Evolutionary conservation across 37 sponge, comb jelly and placozoan genomes (phyloP), one percentile per base, ranked within the genome.

Genomic region (Petrosia ficiformis): DNA sequence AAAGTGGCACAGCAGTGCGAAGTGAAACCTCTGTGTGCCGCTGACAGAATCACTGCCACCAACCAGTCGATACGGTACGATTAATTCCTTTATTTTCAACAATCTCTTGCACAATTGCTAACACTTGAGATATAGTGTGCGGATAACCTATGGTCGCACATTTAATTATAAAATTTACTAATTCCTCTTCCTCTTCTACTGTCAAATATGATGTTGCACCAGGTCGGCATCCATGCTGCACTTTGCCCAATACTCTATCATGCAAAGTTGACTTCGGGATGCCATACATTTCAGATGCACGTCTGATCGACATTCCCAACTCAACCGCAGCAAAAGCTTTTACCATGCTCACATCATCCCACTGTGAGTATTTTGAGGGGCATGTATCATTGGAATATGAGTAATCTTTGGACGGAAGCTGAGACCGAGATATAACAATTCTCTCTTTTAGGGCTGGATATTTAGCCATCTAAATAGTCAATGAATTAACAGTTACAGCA

Each of bases 11-110:
- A 32, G 66, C 66, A 64, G 33, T 24, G 34, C 19, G 66, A 8
- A 64, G 34, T 22, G 66, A 64, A 64, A 64, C 66, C 11, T 64
- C 66, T 32, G 10, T 64, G 34, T 64, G 66, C 22, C 66, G 66
- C 11, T 26, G 66, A 64, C 19, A 64, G 19, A 64, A 26, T 30
- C 19, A 24, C 19, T 64, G 34, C 66, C 66, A 64, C 66, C 66
- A 64, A 10, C 66, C 66, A 24, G 8, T 8, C 19, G 66, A 64
- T 64, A 64, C 66, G 10, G 19, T 64, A 8, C 19, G 10, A 14
- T 8, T 64, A 24, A 64, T 32, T 30, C 34, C 33, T 64, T 64
- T 64, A 22, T 11, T 22, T 14, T 8, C 22, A 64, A 64, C 22
- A 24, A 64, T 16, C 19, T n/a, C 22, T 30, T 64, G 66, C 22